A percentile compares a stretch with the other conserved stretches of the same genome.
These are phyloP conservation scores for Enteromius thamalakanensis DNA, from an alignment of 2,797 vertebrate genomes.

Conservation along the genomic window DNA sequence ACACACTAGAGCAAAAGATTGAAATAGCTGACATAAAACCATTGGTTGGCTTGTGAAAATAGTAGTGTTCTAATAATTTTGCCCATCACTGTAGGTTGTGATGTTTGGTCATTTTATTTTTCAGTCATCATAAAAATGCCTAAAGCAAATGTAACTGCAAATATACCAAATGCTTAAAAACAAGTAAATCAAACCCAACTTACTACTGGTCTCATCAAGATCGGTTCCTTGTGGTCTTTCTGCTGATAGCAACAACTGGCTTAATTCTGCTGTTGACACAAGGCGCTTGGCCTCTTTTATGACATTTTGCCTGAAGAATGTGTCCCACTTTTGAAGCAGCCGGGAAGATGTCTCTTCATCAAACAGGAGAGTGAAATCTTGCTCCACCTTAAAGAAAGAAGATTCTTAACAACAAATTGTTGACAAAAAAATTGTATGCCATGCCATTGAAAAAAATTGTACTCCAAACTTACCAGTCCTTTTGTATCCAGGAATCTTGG, in stretches of 20 bases:
- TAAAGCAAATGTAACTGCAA: neutral
- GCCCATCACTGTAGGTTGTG: too few species aligned
- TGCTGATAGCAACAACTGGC: slow-evolving; percentile 49
- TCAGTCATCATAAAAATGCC: neutral
- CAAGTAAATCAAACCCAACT: slow-evolving; percentile 38
- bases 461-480: slow-evolving; percentile 54
- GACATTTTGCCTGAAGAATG: slow-evolving; percentile 56
- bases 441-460: slow-evolving; percentile 32
- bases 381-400: slow-evolving; percentile 46
- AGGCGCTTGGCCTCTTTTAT: slow-evolving; percentile 59
- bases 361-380: slow-evolving; percentile 64
- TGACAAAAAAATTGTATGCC: neutral
- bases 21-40: too few species aligned
- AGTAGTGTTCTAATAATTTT: too few species aligned
- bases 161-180: neutral
- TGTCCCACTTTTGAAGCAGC: slow-evolving; percentile 58
- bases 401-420: too few species aligned
- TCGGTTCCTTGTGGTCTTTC: slow-evolving; percentile 50
- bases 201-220: slow-evolving; percentile 47
- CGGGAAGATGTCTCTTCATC: slow-evolving; percentile 55
- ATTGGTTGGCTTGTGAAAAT: too few species aligned
- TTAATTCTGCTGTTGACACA: slow-evolving; percentile 55
- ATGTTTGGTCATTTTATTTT: too few species aligned
- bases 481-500: slow-evolving; percentile 56
- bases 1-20: too few species aligned